Evolutionary conservation across 1,140 invertebrate genomes (phyloP).

Genomic region (Ceratina japonica): DNA sequence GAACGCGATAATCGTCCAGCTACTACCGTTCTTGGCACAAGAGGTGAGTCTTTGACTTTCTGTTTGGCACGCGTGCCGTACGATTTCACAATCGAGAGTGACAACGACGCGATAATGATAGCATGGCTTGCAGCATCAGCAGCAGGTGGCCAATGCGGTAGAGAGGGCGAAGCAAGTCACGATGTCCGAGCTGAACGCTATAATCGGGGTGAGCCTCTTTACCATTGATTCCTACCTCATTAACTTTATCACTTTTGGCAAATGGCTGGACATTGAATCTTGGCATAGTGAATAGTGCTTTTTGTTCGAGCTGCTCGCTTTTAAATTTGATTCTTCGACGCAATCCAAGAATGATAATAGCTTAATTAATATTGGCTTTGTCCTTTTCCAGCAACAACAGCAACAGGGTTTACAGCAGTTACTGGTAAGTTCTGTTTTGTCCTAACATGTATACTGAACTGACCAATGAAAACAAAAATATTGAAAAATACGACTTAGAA

Average conservation of each 20-base stretch:
- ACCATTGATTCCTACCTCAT: conserved; percentile 27
- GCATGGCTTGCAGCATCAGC: conserved; percentile 87
- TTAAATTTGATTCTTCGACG: not conserved
- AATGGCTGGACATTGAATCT: conserved; percentile 24
- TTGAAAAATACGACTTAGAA: too few species aligned
- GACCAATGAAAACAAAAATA: too few species aligned
- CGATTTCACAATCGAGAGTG: conserved; percentile 71
- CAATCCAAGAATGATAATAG: not conserved
- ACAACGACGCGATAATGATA: conserved; percentile 79
- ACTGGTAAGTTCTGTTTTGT: conserved; percentile 65
- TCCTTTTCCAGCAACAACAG: conserved; percentile 73
- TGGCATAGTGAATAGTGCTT: conserved; percentile 1
- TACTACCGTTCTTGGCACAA: conserved; percentile 94
- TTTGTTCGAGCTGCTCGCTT: not conserved
- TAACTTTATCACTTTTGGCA: conserved; percentile 37
- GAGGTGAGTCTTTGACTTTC: conserved; percentile 81
- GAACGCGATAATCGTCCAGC: conserved; percentile 94
- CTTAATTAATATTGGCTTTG: not conserved
- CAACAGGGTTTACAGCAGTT: conserved; percentile 76
- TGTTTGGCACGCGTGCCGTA: conserved; percentile 69
- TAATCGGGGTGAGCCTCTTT: conserved; percentile 87
- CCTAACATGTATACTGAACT: not conserved
- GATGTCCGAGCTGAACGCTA: conserved; percentile 94
- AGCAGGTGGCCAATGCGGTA: conserved; percentile 95
- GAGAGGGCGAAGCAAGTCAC: conserved; percentile 98